These are phyloP conservation scores for Bombus pyrosoma DNA, from an alignment of 1,140 invertebrate genomes.

Conservation along the genomic window DNA sequence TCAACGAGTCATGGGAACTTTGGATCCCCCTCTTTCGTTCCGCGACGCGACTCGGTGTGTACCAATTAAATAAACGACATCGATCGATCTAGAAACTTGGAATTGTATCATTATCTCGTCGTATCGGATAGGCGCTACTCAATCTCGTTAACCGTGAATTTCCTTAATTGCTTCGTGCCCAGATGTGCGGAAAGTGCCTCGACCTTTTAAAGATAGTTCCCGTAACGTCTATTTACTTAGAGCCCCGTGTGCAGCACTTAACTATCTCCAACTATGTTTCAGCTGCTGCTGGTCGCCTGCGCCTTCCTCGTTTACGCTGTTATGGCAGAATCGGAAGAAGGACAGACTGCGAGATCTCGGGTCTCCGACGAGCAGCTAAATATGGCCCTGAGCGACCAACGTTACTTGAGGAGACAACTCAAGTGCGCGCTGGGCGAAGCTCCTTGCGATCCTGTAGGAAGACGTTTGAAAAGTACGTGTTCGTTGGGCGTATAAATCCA, in stretches of 20 bases:
- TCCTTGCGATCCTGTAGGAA: slow-evolving; percentile 87
- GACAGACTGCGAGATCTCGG: slow-evolving; percentile 73
- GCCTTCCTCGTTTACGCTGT: slow-evolving; percentile 23
- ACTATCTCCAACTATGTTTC: slow-evolving; percentile 41
- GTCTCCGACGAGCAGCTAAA: slow-evolving; percentile 86
- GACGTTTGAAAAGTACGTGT: slow-evolving; percentile 86
- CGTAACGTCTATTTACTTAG: slow-evolving; percentile 23
- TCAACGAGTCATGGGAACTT: too few relatives aligned
- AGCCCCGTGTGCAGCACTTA: slow-evolving; percentile 4
- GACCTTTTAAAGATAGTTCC: neutral
- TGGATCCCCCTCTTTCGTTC: neutral
- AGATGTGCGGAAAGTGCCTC: neutral
- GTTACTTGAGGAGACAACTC: slow-evolving; percentile 87
- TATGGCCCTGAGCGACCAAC: slow-evolving; percentile 85
- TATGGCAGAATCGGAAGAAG: slow-evolving; percentile 47
- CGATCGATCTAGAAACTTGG: neutral
- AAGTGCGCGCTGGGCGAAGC: slow-evolving; percentile 88
- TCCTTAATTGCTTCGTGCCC: neutral
- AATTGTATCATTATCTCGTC: neutral
- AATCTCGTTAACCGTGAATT: slow-evolving; percentile 9
- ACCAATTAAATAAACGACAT: neutral
- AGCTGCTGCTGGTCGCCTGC: slow-evolving; percentile 50
- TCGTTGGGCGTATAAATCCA: neutral
- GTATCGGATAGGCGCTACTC: neutral
- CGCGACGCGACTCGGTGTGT: neutral